phyloP scores from a whole-genome alignment of 2,797 vertebrate species.

The Acestrorhynchus altus region DNA sequence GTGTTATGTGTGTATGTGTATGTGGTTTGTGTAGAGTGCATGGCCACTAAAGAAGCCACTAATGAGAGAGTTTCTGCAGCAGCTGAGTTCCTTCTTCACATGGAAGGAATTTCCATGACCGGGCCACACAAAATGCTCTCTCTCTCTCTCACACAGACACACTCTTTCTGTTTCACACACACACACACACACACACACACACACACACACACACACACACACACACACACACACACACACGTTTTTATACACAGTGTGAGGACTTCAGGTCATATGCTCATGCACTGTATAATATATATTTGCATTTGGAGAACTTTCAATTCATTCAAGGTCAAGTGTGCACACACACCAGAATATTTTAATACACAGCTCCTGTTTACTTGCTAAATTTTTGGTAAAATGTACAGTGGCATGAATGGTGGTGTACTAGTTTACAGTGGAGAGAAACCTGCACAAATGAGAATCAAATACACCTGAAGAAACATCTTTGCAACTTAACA shows the following conservation, averaged over 20 bases:
- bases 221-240: neutral
- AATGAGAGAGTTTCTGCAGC: slow-evolving; percentile 27
- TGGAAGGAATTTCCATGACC: slow-evolving; percentile 55
- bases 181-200: too few relatives aligned
- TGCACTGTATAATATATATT: too few relatives aligned
- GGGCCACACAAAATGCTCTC: slow-evolving; percentile 25
- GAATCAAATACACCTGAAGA: too few relatives aligned
- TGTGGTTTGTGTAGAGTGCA: neutral
- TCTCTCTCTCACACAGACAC: slow-evolving; percentile 1
- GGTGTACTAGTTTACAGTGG: too few relatives aligned
- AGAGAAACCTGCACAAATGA: too few relatives aligned
- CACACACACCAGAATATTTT: too few relatives aligned
- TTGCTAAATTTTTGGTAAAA: too few relatives aligned
- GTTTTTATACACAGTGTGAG: neutral
- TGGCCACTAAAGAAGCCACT: neutral
- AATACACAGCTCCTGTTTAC: too few relatives aligned
- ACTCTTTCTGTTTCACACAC: neutral
- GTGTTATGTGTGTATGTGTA: slow-evolving; percentile 23
- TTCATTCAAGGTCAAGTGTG: too few relatives aligned
- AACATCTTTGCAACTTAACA: too few relatives aligned
- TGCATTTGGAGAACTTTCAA: too few relatives aligned
- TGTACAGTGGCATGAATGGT: too few relatives aligned
- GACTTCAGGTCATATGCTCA: neutral
- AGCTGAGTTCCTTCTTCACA: slow-evolving; percentile 44
- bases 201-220: neutral